These are phyloP conservation scores for Chironomus riparius DNA, from an alignment of 2,888 invertebrate species.

Conservation along the genomic window DNA sequence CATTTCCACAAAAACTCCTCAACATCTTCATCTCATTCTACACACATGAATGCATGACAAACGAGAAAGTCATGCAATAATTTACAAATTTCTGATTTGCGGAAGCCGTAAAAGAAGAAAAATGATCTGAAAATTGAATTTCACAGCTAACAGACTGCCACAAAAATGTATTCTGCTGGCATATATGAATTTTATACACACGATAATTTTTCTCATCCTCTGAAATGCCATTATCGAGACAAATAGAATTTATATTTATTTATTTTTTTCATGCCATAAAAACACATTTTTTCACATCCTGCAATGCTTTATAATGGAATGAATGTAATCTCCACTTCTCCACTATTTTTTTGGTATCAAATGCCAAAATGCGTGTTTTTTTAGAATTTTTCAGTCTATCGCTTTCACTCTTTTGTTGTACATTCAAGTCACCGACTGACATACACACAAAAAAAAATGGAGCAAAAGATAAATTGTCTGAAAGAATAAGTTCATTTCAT, in stretches of 20 bases:
- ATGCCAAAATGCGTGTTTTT: not conserved
- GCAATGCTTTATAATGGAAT: not conserved
- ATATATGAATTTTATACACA: no score
- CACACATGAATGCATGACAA: not conserved
- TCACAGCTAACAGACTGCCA: not conserved
- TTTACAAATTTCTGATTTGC: not conserved
- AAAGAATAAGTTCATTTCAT: not conserved
- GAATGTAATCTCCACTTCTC: not conserved
- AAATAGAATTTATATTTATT: not conserved
- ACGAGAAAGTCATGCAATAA: not conserved
- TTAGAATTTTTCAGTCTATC: not conserved
- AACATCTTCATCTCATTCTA: not conserved
- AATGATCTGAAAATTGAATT: slow-evolving; percentile 10
- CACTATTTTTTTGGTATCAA: not conserved
- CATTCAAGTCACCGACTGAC: not conserved
- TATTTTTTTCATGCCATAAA: no score
- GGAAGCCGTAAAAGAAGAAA: not conserved
- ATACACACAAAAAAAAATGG: not conserved
- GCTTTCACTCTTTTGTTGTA: not conserved
- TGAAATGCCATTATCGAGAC: not conserved
- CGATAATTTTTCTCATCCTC: not conserved
- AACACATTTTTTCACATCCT: not conserved
- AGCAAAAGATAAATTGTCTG: not conserved
- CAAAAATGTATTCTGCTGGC: no score
- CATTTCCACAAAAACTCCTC: not conserved